Percentiles rank a stretch among this genome's conserved stretches.
Conservation (phyloP, 1,140 invertebrate genomes). For the Fopius arisanus region DNA sequence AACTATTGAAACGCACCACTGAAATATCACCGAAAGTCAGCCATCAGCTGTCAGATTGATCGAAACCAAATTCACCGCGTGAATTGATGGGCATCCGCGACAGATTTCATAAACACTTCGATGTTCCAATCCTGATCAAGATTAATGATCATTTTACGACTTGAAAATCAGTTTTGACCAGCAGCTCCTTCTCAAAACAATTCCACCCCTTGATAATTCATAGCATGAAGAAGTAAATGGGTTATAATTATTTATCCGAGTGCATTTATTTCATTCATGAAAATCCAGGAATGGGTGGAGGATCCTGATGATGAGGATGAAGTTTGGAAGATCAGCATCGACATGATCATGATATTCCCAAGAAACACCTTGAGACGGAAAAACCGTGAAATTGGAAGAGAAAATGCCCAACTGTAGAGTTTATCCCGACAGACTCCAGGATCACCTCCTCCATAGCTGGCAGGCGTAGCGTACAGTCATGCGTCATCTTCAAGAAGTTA, state of each 20-base stretch:
- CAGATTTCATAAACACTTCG: conserved; percentile 37
- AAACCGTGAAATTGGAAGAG: too few species aligned
- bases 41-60: conserved; percentile 22
- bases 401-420: background rate
- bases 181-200: conserved; percentile 49
- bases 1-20: conserved; percentile 10
- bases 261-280: too few species aligned
- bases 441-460: background rate
- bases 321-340: too few species aligned
- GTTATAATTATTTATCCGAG: too few species aligned
- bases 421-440: background rate
- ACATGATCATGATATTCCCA: too few species aligned
- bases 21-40: background rate
- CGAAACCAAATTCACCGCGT: conserved; percentile 22
- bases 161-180: conserved; percentile 47
- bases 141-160: conserved; percentile 61
- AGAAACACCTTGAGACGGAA: too few species aligned
- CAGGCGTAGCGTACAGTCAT: background rate
- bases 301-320: too few species aligned
- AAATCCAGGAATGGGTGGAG: too few species aligned
- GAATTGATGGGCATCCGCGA: conserved; percentile 23
- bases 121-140: conserved; percentile 39
- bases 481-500: conserved; percentile 13
- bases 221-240: background rate
- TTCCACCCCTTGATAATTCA: conserved; percentile 35